Evolutionary conservation across 2,113 vertebrate genomes (phyloP).

Genomic region (Conger conger): DNA sequence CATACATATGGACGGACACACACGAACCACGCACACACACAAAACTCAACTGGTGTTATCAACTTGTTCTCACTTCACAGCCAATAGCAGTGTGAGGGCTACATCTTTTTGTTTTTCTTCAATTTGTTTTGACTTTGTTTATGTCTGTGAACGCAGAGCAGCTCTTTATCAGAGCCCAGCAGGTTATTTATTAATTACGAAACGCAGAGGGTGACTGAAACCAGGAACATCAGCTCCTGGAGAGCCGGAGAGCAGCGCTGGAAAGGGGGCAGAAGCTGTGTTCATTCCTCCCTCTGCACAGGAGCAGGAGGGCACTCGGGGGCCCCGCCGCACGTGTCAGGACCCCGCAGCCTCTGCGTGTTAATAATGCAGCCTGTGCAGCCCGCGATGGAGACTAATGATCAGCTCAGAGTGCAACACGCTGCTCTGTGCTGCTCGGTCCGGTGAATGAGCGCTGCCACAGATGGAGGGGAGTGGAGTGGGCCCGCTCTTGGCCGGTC

Average conservation of each 20-base stretch:
- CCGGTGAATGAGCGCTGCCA: neutral
- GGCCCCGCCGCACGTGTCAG: neutral
- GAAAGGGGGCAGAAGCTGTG: neutral
- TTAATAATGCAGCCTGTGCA: slow-evolving; percentile 12
- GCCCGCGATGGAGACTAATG: slow-evolving; percentile 12
- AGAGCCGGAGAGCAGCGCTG: neutral
- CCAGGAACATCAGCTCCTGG: neutral
- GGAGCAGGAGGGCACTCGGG: neutral
- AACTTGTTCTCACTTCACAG: neutral
- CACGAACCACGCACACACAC: slow-evolving; percentile 2
- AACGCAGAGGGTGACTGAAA: neutral
- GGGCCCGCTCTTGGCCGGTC: neutral
- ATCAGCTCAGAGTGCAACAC: neutral
- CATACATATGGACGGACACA: neutral
- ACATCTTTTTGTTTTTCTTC: neutral
- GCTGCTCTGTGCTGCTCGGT: neutral
- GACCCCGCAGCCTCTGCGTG: neutral
- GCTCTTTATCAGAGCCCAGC: neutral
- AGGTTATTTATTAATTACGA: neutral
- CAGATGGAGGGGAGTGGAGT: neutral
- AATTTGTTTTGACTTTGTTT: neutral
- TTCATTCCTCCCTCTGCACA: neutral
- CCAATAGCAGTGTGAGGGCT: neutral
- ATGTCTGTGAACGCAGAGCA: neutral
- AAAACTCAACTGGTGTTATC: no score